These are phyloP conservation scores for Enteromius anoplus DNA, from an alignment of 2,797 vertebrate species.

Conservation along the genomic window DNA sequence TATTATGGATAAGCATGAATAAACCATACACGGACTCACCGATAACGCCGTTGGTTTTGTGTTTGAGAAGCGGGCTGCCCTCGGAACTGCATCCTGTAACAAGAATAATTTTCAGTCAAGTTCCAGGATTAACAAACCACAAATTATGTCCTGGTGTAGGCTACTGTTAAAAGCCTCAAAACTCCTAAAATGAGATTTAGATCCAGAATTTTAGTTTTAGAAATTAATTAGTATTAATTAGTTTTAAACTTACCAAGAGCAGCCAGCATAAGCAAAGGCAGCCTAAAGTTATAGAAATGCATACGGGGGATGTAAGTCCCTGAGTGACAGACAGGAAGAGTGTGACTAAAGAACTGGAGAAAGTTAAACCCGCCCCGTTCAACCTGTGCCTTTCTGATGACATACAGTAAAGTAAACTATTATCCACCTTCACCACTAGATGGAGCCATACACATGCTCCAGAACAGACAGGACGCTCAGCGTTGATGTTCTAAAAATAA, in stretches of 20 bases:
- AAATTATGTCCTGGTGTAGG: neutral
- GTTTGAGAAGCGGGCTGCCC: neutral
- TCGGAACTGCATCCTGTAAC: no score
- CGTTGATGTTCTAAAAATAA: no score
- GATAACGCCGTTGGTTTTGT: neutral
- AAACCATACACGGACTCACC: no score
- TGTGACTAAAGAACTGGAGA: slow-evolving; percentile 5
- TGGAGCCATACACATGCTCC: neutral
- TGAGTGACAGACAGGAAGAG: slow-evolving; percentile 37
- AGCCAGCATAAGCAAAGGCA: slow-evolving; percentile 39
- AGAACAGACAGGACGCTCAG: neutral
- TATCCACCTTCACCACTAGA: neutral
- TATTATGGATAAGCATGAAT: neutral
- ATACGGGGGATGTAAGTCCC: slow-evolving; percentile 43
- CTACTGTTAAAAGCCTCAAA: neutral
- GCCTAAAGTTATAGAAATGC: slow-evolving; percentile 43
- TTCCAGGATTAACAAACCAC: neutral
- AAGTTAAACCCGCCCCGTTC: neutral
- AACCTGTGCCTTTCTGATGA: neutral
- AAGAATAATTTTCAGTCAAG: neutral
- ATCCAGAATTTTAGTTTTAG: neutral
- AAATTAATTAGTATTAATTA: neutral
- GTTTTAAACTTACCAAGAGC: slow-evolving; percentile 43
- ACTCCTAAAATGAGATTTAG: neutral
- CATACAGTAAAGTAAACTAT: neutral